A percentile compares a stretch with the other conserved stretches of the same genome.
Conservation (phyloP, 2,888 invertebrate species). For the Neria commutata region DNA sequence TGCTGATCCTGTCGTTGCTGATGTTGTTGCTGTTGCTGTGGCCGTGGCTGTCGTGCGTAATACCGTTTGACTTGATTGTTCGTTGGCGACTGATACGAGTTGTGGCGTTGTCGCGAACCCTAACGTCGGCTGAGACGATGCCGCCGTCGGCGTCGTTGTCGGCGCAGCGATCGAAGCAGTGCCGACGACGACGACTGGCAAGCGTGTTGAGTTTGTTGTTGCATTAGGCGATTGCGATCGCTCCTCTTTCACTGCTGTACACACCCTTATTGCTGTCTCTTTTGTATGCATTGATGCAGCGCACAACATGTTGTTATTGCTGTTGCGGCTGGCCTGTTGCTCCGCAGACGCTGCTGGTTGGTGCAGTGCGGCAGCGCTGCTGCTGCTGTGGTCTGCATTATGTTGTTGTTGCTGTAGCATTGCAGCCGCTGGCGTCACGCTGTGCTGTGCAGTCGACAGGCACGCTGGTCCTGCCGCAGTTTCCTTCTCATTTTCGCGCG, state of each 20-base stretch:
- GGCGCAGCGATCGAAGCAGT: slow-evolving; percentile 30
- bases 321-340: neutral
- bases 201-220: slow-evolving; percentile 10
- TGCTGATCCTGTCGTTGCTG: slow-evolving; percentile 26
- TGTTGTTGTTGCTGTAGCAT: slow-evolving; percentile 1
- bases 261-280: neutral
- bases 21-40: slow-evolving; percentile 11
- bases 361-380: neutral
- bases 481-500: neutral
- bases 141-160: slow-evolving; percentile 43
- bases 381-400: too few relatives aligned
- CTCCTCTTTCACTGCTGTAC: neutral
- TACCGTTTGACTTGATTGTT: slow-evolving; percentile 57
- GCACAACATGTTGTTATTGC: too few relatives aligned
- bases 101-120: slow-evolving; percentile 45
- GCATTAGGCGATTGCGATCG: neutral
- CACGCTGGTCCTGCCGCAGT: slow-evolving; percentile 7
- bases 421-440: neutral
- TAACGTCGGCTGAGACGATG: slow-evolving; percentile 46
- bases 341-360: neutral
- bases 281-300: neutral
- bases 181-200: slow-evolving; percentile 27
- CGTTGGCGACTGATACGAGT: slow-evolving; percentile 60
- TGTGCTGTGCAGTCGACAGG: neutral
- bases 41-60: slow-evolving; percentile 36